Base-by-base conservation (phyloP, 2,113 vertebrate species). In the Ranitomeya imitator region DNA sequence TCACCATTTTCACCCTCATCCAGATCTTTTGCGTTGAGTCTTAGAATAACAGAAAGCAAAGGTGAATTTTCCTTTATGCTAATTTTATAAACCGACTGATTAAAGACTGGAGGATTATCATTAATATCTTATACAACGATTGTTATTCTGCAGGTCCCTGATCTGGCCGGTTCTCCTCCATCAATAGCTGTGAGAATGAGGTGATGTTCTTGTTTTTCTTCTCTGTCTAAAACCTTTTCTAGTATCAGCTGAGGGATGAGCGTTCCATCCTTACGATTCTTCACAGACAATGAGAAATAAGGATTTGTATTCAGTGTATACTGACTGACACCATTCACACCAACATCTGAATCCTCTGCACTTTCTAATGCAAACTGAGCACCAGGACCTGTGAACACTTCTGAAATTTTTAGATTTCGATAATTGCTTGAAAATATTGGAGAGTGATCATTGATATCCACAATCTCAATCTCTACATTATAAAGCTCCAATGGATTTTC, bases 1-100 rank as follows among this genome's bases (percentile, higher is more conserved):
- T 97, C 94, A 85, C 98, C 97, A 9, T 98, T 95, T 59, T 88
- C 90, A 54, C 96, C 97, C 74, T 94, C 94, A 86, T 99, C 98
- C 78, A 94, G 90, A 90, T 99, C 97, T 0, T 94, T 96, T 54
- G 98, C 97, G 89, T 96, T 97, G 2, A 97, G 79, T 0, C 91
- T 92, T 0, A 96, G 91, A 76, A 98, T 92, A 61, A 94, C 54
- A 7, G 92, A 93, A 0, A 95, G 95, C 76, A 92, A 89, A 0
- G 90, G 0, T n/a, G 92, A 91, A 0, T 95, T 96, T 90, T 96
- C 96, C 0, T 86, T 55, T 6, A 98, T 71, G 0, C 92, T 92
- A 0, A 97, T 15, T 13, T 60, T 93, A 86, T 97, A 97, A 0
- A 94, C 16, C 0, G 93, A 90, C 19, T 95, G 93, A 12, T 95